Base-by-base conservation (phyloP, 2,113 vertebrate genomes). In the Lampris incognitus region DNA sequence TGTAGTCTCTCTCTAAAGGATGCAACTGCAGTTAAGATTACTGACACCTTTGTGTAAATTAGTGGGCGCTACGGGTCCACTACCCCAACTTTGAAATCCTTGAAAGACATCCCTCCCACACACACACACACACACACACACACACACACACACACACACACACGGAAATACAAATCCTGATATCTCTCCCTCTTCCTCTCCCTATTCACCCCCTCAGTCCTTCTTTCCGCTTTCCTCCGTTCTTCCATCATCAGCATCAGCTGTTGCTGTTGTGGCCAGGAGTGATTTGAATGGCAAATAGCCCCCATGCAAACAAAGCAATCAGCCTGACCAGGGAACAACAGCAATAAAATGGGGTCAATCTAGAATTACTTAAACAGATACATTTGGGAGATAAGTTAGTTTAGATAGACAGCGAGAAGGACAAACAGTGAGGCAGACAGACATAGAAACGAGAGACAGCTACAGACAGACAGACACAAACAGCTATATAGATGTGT, bases 271-370 rank as follows among this genome's bases (percentile, higher is more conserved):
- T 87, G 86, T 88, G 86, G 83, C 68, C 71, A 79, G 76, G 65
- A 83, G 76, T 73, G 85, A 90, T 92, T 92, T 92, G 89, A 84
- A 84, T 84, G 62, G 64, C 74, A 92, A 92, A 91, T 85, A 24
- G 63, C 38, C 8, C 9, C 24, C 61, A 87, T 88, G 86, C 83
- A 87, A 88, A 89, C 76, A 56, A 13, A 78, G 44, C 39, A 58
- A 81, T 76, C 55, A 50, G 7, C 68, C 79, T 9, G 52, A 48
- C 4, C 52, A 54, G 50, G 48, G 49, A 71, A 66, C 11, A 39
- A 44, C 68, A 56, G 51, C 42, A 54, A 11, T 11, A 54, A 4
- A 4, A 3, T 5, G 44, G 36, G 71, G 64, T 78, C 54, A 60
- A 0, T 11, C 54, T 4, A 54, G 70, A 69, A 4, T 54, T 57